A percentile compares a stretch with the other conserved stretches of the same genome.
Evolutionary conservation across 2,113 vertebrate genomes (phyloP).

Genomic region (Mesoclemmys tuberculata): DNA sequence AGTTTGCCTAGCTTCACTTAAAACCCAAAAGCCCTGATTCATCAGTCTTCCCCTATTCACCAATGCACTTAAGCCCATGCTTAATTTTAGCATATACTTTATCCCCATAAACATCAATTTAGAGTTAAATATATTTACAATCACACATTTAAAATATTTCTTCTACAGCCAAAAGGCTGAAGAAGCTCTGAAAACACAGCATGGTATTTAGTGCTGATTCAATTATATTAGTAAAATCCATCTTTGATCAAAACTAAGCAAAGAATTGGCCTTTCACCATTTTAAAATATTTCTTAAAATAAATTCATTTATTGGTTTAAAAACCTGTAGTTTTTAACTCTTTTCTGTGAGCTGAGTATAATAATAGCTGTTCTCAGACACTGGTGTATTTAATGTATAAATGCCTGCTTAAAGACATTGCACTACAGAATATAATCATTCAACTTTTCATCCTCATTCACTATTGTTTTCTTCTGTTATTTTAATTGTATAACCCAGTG

Average conservation of each 20-base stretch:
- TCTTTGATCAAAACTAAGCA: neutral
- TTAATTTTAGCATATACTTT: neutral
- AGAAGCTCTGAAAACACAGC: neutral
- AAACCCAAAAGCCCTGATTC: neutral
- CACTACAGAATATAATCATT: neutral
- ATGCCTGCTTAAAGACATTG: neutral
- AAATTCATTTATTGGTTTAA: neutral
- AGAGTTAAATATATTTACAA: neutral
- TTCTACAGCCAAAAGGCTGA: neutral
- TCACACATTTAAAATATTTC: neutral
- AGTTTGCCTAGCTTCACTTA: neutral
- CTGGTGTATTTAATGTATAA: fast-evolving
- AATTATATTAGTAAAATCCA: neutral
- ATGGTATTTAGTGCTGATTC: neutral
- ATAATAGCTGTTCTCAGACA: neutral
- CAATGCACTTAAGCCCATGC: neutral
- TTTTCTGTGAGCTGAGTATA: neutral
- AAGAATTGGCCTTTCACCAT: neutral
- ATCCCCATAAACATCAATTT: neutral
- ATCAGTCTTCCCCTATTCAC: neutral
- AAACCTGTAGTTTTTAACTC: neutral
- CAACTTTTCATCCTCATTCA: neutral
- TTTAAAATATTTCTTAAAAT: neutral
- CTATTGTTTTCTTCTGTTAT: neutral
- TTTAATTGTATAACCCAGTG: neutral